Percentiles rank a stretch among this genome's conserved stretches.
Evolutionary conservation across 2,888 invertebrate genomes (phyloP).

Genomic region (Clanis bilineata): DNA sequence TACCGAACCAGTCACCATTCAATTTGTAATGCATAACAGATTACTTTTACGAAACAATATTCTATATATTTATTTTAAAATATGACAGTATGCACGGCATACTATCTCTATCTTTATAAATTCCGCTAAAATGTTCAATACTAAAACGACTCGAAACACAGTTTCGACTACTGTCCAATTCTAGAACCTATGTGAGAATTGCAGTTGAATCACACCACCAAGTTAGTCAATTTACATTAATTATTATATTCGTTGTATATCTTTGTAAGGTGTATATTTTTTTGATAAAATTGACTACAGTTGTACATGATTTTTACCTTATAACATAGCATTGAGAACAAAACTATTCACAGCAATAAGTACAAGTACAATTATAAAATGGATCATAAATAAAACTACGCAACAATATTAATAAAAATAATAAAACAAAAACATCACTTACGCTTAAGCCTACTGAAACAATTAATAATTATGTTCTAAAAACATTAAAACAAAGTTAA

Average conservation of each 20-base stretch:
- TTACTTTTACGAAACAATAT: conserved; percentile 33
- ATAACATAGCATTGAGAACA: not conserved
- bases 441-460: conserved; percentile 1
- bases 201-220: conserved; percentile 64
- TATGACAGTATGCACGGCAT: conserved; percentile 38
- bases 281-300: conserved; percentile 17
- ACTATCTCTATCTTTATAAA: conserved; percentile 28
- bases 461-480: not conserved
- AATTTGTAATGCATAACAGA: conserved; percentile 30
- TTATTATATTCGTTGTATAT: conserved; percentile 24
- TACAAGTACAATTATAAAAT: not conserved
- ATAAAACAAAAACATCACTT: not conserved
- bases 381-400: not conserved
- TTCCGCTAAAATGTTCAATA: conserved; percentile 25
- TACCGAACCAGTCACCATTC: conserved; percentile 43
- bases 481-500: conserved; percentile 13
- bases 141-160: conserved; percentile 25
- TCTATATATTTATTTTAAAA: conserved; percentile 22
- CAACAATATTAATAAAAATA: not conserved
- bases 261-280: conserved; percentile 23
- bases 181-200: conserved; percentile 43
- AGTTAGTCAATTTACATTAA: conserved; percentile 53
- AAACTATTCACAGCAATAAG: not conserved
- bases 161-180: conserved; percentile 34
- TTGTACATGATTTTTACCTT: conserved; percentile 1